Conservation (phyloP, 2,113 vertebrate species). For the Cebus imitator region DNA sequence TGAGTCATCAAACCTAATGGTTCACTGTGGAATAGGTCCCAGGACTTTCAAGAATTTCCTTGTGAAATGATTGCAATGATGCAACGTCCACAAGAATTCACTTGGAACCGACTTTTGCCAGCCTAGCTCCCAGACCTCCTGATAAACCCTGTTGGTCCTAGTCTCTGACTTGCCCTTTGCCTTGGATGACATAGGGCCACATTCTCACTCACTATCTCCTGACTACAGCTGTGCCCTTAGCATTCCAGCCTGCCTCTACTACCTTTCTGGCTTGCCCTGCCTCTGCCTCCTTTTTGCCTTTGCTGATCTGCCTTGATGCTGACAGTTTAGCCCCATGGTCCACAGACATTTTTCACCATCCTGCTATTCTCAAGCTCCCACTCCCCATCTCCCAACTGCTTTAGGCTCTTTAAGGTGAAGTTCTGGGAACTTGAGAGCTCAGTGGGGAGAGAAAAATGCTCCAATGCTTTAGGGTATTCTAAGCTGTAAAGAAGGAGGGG, state of each 20-base stretch:
- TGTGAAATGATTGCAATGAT: background rate
- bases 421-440: background rate
- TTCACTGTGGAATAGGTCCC: background rate
- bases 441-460: background rate
- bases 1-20: background rate
- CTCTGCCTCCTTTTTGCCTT: background rate
- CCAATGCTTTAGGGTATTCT: background rate
- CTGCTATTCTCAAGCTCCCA: background rate
- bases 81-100: background rate
- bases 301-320: background rate
- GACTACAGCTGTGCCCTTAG: background rate
- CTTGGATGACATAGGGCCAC: background rate
- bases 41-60: background rate
- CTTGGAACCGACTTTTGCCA: background rate
- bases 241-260: no score
- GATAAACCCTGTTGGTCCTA: background rate
- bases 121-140: background rate
- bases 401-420: background rate
- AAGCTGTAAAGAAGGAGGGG: background rate
- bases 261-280: background rate
- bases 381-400: background rate
- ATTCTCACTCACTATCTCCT: background rate
- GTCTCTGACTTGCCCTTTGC: background rate
- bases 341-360: background rate
- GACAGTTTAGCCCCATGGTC: background rate